A percentile compares a stretch with the other conserved stretches of the same genome.
phyloP scores from a whole-genome alignment of 2,888 invertebrate genomes.

The Megastigmus dorsalis region DNA sequence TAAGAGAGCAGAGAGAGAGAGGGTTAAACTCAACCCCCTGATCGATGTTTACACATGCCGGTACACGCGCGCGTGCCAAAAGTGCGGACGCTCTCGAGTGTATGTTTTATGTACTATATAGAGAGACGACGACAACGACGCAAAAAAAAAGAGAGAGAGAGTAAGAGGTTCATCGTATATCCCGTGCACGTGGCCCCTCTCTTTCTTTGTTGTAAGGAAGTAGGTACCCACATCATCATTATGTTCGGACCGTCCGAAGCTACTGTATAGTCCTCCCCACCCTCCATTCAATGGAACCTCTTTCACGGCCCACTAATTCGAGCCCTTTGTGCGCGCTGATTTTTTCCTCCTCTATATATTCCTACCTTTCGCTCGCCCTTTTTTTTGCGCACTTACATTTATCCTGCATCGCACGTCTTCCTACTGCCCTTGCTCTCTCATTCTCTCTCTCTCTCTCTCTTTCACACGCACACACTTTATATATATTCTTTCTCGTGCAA shows the following conservation, averaged over 20 bases:
- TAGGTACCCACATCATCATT: conserved; percentile 56
- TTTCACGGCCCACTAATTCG: conserved; percentile 59
- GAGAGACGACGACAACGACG: too few relatives aligned
- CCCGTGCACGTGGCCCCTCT: conserved; percentile 54
- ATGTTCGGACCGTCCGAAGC: not conserved
- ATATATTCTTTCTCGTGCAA: too few relatives aligned
- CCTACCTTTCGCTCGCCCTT: not conserved
- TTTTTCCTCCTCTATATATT: conserved; percentile 10
- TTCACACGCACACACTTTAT: not conserved
- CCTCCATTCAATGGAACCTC: conserved; percentile 53
- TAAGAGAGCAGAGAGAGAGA: too few relatives aligned
- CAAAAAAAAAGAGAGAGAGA: conserved; percentile 7
- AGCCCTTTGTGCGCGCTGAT: conserved; percentile 42
- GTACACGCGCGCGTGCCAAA: not conserved
- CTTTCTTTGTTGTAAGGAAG: conserved; percentile 24
- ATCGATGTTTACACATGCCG: conserved; percentile 4
- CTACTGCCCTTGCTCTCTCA: too few relatives aligned
- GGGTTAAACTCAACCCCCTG: too few relatives aligned
- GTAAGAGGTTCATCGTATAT: conserved; percentile 33
- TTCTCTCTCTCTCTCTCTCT: not conserved
- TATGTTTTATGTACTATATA: too few relatives aligned
- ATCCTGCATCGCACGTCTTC: too few relatives aligned
- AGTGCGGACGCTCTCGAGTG: not conserved
- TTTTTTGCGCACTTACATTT: too few relatives aligned
- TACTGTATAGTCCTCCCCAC: too few relatives aligned